Evolutionary conservation across 2,113 vertebrate species (phyloP), one percentile per base, ranked within the genome.

Genomic region (Donacobius atricapilla): DNA sequence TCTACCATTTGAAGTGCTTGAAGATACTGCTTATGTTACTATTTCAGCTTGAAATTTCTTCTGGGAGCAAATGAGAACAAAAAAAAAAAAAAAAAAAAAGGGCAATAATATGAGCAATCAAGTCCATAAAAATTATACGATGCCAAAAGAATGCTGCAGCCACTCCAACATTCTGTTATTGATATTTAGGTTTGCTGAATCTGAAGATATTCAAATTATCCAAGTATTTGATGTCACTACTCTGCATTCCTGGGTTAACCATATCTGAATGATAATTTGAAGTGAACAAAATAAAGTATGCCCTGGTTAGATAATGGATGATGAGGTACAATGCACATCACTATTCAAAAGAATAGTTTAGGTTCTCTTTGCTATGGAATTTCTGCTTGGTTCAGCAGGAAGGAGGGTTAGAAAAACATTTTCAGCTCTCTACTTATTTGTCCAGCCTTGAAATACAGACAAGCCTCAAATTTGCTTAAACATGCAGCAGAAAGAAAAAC

Each of bases 331-430:
- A 78, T 93, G 95, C 92, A 87, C 86, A 60, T 56, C 44, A 60
- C 76, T 87, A 48, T 64, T 71, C 76, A 90, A 94, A 93, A 90
- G 68, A 90, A 81, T 60, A 80, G 85, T 75, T 85, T 48, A 80
- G 44, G 81, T 90, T 94, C 56, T 87, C 31, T 81, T 64, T 3
- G n/a, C 39, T 86, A 42, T 68, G 92, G 61, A 89, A 87, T 94
- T 96, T 94, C 85, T 97, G 90, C 83, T 94, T 90, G 20, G 40
- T 83, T 96, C 92, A 95, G 90, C 72, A 7, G 79, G 79, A 94
- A 93, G 64, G 54, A 95, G 88, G 68, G 90, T 92, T 89, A 94
- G 48, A 91, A 92, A 90, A 93, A 89, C 53, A 87, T 48, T 81
- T 90, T 93, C 37, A 93, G 86, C 40, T 96, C 83, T 47, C 56